Evolutionary conservation across 2,888 invertebrate species (phyloP).

Genomic region (Leptarthrus brevirostris): DNA sequence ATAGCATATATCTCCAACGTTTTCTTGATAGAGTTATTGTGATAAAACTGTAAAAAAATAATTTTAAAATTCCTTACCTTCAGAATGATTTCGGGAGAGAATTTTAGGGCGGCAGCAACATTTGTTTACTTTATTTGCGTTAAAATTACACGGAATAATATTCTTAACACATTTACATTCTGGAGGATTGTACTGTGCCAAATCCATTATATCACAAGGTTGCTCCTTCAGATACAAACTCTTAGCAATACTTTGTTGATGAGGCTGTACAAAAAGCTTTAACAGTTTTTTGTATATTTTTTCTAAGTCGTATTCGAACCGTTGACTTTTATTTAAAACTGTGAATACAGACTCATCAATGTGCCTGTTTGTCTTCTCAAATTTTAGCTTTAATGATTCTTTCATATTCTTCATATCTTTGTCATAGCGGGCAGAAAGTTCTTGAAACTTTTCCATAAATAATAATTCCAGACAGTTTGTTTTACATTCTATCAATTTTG

Average conservation of each 20-base stretch:
- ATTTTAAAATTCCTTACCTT: no score
- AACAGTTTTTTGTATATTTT: constrained; percentile 14
- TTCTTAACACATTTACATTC: neutral
- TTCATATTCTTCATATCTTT: neutral
- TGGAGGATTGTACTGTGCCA: neutral
- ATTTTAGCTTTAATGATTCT: neutral
- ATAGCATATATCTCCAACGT: no score
- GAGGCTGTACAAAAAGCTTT: neutral
- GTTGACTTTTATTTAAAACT: neutral
- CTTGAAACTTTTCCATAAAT: neutral
- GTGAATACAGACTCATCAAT: constrained; percentile 19
- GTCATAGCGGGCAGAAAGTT: neutral
- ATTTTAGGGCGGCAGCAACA: neutral
- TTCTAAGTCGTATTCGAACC: constrained; percentile 19
- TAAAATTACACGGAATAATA: neutral
- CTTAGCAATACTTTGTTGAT: neutral
- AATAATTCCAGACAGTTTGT: neutral
- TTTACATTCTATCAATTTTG: constrained; percentile 3
- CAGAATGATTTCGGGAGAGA: no score
- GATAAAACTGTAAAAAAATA: no score
- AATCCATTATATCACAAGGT: neutral
- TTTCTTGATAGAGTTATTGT: no score
- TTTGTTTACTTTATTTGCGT: neutral
- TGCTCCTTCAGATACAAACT: neutral
- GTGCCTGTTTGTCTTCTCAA: neutral